A percentile compares a stretch with the other conserved stretches of the same genome.
Evolutionary conservation across 2,797 vertebrate species (phyloP).

Genomic region (Bradypodion pumilum): DNA sequence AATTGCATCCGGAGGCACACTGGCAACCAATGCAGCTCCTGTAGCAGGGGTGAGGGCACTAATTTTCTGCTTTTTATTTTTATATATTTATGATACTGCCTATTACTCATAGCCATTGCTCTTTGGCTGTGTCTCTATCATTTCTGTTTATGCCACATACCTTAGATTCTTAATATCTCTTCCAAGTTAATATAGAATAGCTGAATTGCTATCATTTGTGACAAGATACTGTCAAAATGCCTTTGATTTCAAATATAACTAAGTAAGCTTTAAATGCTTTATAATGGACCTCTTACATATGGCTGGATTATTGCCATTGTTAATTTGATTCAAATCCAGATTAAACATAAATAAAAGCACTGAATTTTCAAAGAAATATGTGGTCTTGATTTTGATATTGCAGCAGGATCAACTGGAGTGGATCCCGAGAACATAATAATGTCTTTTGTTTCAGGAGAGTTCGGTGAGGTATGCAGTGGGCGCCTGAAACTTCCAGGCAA

Average conservation of each 20-base stretch:
- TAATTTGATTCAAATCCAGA: slow-evolving; percentile 54
- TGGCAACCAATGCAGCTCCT: too few relatives aligned
- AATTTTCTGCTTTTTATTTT: slow-evolving; percentile 51
- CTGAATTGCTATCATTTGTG: slow-evolving; percentile 23
- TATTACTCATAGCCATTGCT: slow-evolving; percentile 45
- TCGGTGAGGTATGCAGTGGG: slow-evolving; percentile 97
- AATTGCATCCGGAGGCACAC: too few relatives aligned
- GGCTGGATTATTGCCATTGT: slow-evolving; percentile 18
- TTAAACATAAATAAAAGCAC: slow-evolving; percentile 47
- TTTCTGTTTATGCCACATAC: background rate
- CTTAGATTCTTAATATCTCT: slow-evolving; percentile 44
- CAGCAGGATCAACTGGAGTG: slow-evolving; percentile 50
- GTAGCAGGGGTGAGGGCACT: too few relatives aligned
- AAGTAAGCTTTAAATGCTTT: background rate
- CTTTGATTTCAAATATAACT: slow-evolving; percentile 6
- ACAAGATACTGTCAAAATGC: background rate
- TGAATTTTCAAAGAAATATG: slow-evolving; percentile 49
- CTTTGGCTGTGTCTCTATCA: slow-evolving; percentile 30
- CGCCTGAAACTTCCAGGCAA: slow-evolving; percentile 96
- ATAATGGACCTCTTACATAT: background rate
- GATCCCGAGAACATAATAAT: background rate
- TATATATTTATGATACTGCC: slow-evolving; percentile 36
- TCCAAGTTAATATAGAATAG: slow-evolving; percentile 32
- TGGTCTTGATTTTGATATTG: slow-evolving; percentile 42
- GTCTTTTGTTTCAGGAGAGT: slow-evolving; percentile 86